Evolutionary conservation across 1,140 invertebrate genomes (phyloP).

Genomic region (Drosophila dunni): DNA sequence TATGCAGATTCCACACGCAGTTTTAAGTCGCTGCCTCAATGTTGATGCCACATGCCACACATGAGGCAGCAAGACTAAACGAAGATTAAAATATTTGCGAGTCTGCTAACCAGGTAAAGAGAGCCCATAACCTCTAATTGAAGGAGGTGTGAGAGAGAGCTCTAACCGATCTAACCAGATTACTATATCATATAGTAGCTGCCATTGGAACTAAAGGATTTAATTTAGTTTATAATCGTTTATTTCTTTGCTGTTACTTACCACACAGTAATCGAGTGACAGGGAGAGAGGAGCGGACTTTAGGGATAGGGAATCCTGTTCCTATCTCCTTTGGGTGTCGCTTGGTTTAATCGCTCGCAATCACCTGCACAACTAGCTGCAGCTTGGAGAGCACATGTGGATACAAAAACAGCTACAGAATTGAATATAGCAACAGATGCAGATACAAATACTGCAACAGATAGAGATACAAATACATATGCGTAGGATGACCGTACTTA

Average conservation of each 20-base stretch:
- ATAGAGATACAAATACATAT: slow-evolving; percentile 2
- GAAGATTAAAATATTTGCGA: no score
- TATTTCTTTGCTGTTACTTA: neutral
- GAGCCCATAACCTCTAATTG: no score
- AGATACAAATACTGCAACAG: slow-evolving; percentile 6
- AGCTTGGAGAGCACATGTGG: slow-evolving; percentile 4
- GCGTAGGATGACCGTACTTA: neutral
- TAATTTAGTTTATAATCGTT: no score
- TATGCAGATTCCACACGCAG: slow-evolving; percentile 66
- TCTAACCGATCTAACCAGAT: no score
- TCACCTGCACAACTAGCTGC: slow-evolving; percentile 55
- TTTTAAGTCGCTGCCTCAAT: slow-evolving; percentile 28
- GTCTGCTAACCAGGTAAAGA: no score
- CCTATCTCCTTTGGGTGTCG: no score
- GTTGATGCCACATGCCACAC: neutral
- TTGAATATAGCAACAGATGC: slow-evolving; percentile 10
- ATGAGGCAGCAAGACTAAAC: no score
- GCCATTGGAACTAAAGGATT: no score
- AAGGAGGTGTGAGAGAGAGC: no score
- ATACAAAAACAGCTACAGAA: slow-evolving; percentile 7
- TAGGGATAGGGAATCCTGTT: no score
- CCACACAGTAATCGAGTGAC: slow-evolving; percentile 53
- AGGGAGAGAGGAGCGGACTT: slow-evolving; percentile 13
- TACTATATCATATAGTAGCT: no score
- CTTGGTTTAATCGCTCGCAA: slow-evolving; percentile 36